phyloP scores from a whole-genome alignment of 2,797 vertebrate genomes.

The Jordanella pulchra region DNA sequence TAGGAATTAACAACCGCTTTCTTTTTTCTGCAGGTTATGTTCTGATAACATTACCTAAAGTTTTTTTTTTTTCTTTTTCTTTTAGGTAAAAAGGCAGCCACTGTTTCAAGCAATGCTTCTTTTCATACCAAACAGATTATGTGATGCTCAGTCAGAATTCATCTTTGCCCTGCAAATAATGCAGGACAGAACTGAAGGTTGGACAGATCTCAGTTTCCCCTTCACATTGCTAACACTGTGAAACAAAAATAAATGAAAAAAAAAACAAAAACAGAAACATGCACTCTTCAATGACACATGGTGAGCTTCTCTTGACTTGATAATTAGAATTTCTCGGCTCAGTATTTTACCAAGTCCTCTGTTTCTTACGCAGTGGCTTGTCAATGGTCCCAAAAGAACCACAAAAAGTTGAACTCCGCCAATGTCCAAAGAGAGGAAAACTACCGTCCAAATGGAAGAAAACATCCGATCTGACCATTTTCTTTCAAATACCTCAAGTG shows the following conservation, averaged over 20 bases:
- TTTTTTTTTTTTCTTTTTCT: slow-evolving; percentile 12
- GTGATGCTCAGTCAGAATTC: slow-evolving; percentile 27
- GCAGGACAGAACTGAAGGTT: slow-evolving; percentile 27
- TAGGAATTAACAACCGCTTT: slow-evolving; percentile 53
- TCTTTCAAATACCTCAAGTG: slow-evolving; percentile 21
- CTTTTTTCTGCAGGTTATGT: slow-evolving; percentile 41
- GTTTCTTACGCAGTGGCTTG: slow-evolving; percentile 38
- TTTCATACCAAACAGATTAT: slow-evolving; percentile 26
- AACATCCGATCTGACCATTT: slow-evolving; percentile 15
- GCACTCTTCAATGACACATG: slow-evolving; percentile 28
- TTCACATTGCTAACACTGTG: slow-evolving; percentile 14
- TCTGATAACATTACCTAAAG: slow-evolving; percentile 32
- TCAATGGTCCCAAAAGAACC: slow-evolving; percentile 17
- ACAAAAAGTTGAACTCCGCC: slow-evolving; percentile 41
- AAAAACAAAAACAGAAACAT: slow-evolving; percentile 50
- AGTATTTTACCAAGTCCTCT: slow-evolving; percentile 30
- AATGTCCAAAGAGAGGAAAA: slow-evolving; percentile 28
- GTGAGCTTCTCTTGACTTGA: slow-evolving; percentile 22
- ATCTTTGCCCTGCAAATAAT: slow-evolving; percentile 30
- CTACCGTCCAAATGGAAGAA: slow-evolving; percentile 1
- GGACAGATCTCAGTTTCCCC: slow-evolving; percentile 14
- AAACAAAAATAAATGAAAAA: slow-evolving; percentile 20
- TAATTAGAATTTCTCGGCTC: slow-evolving; percentile 6
- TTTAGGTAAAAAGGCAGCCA: slow-evolving; percentile 55
- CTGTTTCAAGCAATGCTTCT: slow-evolving; percentile 47